Conservation (phyloP, 2,888 invertebrate species). For the Aphidius colemani region DNA sequence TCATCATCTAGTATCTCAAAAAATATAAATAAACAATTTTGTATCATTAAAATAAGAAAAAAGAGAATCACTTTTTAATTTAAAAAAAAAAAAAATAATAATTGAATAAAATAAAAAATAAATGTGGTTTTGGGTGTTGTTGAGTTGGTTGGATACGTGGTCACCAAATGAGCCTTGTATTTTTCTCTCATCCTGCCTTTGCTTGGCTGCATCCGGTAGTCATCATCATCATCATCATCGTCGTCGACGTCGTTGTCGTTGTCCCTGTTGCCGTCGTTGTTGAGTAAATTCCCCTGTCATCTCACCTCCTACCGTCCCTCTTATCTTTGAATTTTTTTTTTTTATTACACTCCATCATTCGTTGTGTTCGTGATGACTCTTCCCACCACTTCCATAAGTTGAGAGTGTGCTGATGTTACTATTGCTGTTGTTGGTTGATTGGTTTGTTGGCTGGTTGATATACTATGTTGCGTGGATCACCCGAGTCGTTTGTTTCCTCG, state of each 20-base stretch:
- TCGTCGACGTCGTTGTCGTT: neutral
- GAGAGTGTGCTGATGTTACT: neutral
- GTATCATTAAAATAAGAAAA: too few species aligned
- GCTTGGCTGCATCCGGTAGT: conserved; percentile 13
- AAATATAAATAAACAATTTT: too few species aligned
- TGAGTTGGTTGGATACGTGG: conserved; percentile 27
- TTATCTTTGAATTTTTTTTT: too few species aligned
- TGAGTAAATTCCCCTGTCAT: conserved; percentile 12
- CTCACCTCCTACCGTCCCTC: too few species aligned
- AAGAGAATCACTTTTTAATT: too few species aligned
- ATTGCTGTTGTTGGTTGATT: neutral
- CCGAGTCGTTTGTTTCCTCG: conserved; percentile 18
- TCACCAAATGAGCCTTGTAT: conserved; percentile 31
- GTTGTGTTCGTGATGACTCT: too few species aligned
- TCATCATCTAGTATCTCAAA: too few species aligned
- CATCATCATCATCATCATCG: conserved; percentile 12
- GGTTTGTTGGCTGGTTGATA: too few species aligned
- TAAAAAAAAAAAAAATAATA: too few species aligned
- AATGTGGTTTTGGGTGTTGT: too few species aligned
- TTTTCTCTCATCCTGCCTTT: conserved; percentile 26
- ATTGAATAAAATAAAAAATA: too few species aligned
- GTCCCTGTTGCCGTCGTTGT: conserved; percentile 8
- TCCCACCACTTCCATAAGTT: neutral
- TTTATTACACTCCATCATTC: too few species aligned
- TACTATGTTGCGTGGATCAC: conserved; percentile 17